Percentiles rank a stretch among this genome's conserved stretches.
Conservation (phyloP, 2,113 vertebrate genomes). For the Heliornis fulica region DNA sequence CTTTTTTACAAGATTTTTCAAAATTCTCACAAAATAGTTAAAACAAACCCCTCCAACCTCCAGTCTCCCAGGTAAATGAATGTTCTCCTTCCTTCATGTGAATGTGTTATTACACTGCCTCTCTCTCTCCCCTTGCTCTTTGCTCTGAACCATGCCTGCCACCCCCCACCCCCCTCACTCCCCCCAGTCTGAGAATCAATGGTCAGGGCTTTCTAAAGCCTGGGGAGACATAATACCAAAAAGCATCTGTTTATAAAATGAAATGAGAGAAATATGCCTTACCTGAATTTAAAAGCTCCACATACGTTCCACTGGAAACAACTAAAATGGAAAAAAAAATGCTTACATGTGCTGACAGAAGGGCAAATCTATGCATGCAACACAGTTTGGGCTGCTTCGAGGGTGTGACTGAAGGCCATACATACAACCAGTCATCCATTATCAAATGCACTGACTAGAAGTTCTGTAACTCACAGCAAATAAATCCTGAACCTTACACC, state of each 20-base stretch:
- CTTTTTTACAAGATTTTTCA: not conserved
- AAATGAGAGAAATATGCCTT: not conserved
- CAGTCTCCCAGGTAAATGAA: not conserved
- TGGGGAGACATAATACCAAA: not conserved
- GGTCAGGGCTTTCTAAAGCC: not conserved
- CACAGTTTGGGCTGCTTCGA: not conserved
- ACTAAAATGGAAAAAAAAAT: not conserved
- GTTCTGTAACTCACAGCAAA: not conserved
- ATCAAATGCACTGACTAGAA: not conserved
- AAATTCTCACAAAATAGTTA: not conserved
- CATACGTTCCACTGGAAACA: not conserved
- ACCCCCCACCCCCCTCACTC: no score
- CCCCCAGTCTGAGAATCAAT: not conserved
- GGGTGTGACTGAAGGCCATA: not conserved
- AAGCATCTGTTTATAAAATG: not conserved
- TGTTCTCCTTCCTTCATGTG: not conserved
- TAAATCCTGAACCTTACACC: not conserved
- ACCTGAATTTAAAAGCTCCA: not conserved
- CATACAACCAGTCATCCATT: not conserved
- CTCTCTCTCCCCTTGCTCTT: not conserved
- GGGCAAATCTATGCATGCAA: not conserved
- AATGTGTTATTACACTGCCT: not conserved
- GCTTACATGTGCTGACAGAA: not conserved
- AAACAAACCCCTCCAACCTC: not conserved
- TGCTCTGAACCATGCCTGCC: no score